Base-by-base conservation (phyloP, 2,113 vertebrate species). In the Pluvialis apricaria region DNA sequence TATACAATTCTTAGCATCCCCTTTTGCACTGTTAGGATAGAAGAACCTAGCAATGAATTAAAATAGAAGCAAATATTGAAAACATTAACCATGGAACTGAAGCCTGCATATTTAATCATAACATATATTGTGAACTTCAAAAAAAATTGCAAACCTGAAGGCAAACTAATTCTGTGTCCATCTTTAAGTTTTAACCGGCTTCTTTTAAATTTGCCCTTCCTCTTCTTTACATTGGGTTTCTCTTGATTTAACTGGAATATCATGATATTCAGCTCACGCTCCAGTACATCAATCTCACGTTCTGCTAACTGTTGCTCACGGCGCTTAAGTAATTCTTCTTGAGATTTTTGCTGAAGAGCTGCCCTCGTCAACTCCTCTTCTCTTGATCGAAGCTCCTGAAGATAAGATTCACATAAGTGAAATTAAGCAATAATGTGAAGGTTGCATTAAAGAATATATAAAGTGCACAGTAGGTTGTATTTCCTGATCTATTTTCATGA, bases 181-280 rank as follows among this genome's bases (percentile, higher is more conserved):
- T 99, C 99, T 97, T 99, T 99, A 84, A 99, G 98, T 96, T 99
- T 99, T 31, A 99, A 98, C 19, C 99, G 98, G 55, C 99, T 99
- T 47, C 98, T 99, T 96, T 98, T 99, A 93, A 99, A 99, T 95
- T 99, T 99, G 80, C 99, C 99, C 97, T 99, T 99, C 96, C 99
- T 98, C 98, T 99, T 99, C 97, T 99, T 99, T 38, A 99, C 99
- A 34, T 99, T 99, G 82, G 99, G 99, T 80, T 99, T 99, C 97
- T 99, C 99, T 97, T 99, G 99, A 97, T 99, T 99, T 81, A 99
- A 98, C 97, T 99, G 99, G 97, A 99, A 99, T 83, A 99, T 99
- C 96, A 99, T 98, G 97, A 99, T 99, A 97, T 99, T 99, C 62
- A 99, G 99, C 95, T 99, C 99, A 1, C 99, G 98, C 96, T 99